These are phyloP conservation scores for Amphiprion clarkii DNA, from an alignment of 2,797 vertebrate genomes.

Conservation along the genomic window DNA sequence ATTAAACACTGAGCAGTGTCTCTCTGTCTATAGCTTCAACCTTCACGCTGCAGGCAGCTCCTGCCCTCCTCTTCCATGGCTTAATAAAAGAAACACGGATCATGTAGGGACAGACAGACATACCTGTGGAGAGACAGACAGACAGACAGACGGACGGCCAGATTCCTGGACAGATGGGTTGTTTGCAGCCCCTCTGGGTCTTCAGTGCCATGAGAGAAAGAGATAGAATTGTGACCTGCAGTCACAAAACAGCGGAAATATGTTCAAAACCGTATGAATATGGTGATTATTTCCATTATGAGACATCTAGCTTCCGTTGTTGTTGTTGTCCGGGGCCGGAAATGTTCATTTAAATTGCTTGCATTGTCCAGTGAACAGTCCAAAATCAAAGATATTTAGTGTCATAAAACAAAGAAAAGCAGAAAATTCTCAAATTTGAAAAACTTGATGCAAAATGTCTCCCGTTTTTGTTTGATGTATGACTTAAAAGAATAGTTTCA, in stretches of 20 bases:
- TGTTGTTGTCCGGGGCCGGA: neutral
- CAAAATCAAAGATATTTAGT: neutral
- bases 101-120: slow-evolving; percentile 63
- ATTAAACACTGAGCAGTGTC: slow-evolving; percentile 78
- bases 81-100: slow-evolving; percentile 71
- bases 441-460: neutral
- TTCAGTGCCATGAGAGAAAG: slow-evolving; percentile 33
- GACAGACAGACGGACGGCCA: slow-evolving; percentile 56
- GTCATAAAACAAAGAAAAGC: neutral
- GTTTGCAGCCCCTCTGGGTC: slow-evolving; percentile 55
- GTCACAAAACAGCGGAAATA: neutral
- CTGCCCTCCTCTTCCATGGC: slow-evolving; percentile 47
- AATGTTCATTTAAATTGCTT: neutral
- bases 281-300: neutral
- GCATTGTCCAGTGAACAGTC: neutral
- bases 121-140: slow-evolving; percentile 72
- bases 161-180: slow-evolving; percentile 75
- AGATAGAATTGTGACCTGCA: slow-evolving; percentile 27
- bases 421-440: neutral
- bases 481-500: neutral
- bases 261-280: neutral
- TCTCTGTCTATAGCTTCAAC: slow-evolving; percentile 74
- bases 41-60: slow-evolving; percentile 75
- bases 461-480: neutral
- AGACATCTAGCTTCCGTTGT: too few species aligned